Evolutionary conservation across 2,888 invertebrate species (phyloP).

Genomic region (Andrena hattorfiana): DNA sequence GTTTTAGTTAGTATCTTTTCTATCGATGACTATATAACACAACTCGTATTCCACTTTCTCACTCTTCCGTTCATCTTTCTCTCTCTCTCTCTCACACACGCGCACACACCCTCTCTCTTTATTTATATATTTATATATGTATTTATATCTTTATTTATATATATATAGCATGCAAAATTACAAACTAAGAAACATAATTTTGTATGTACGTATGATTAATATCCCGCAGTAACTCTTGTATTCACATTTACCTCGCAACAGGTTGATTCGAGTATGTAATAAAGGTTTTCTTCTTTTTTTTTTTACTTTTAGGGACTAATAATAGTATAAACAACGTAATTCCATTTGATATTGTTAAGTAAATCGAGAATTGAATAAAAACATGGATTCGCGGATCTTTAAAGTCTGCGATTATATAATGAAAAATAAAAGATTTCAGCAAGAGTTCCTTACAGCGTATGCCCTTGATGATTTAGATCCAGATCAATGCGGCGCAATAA

Average conservation of each 20-base stretch:
- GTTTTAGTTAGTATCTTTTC: slow-evolving; percentile 63
- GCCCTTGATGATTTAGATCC: not conserved
- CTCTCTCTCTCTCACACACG: slow-evolving; percentile 23
- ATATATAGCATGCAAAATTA: slow-evolving; percentile 77
- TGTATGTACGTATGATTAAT: slow-evolving; percentile 67
- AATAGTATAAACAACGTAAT: slow-evolving; percentile 61
- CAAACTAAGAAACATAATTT: slow-evolving; percentile 75
- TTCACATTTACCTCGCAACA: slow-evolving; percentile 64
- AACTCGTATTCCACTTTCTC: slow-evolving; percentile 41
- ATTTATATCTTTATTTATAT: slow-evolving; percentile 53
- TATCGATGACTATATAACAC: slow-evolving; percentile 68
- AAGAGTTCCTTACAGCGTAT: not conserved
- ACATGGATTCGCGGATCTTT: not conserved
- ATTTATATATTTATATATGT: slow-evolving; percentile 59
- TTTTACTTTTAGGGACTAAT: slow-evolving; percentile 56
- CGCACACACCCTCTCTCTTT: slow-evolving; percentile 35
- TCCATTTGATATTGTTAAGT: slow-evolving; percentile 72
- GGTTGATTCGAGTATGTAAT: slow-evolving; percentile 64
- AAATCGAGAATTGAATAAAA: slow-evolving; percentile 55
- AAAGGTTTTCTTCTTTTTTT: slow-evolving; percentile 54
- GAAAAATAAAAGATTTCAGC: not conserved
- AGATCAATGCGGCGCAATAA: not conserved
- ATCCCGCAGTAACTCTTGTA: slow-evolving; percentile 66
- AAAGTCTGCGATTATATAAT: slow-evolving; percentile 8
- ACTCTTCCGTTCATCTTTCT: slow-evolving; percentile 28